Base-by-base conservation (phyloP, 2,797 vertebrate genomes). In the Rhabdomys pumilio region DNA sequence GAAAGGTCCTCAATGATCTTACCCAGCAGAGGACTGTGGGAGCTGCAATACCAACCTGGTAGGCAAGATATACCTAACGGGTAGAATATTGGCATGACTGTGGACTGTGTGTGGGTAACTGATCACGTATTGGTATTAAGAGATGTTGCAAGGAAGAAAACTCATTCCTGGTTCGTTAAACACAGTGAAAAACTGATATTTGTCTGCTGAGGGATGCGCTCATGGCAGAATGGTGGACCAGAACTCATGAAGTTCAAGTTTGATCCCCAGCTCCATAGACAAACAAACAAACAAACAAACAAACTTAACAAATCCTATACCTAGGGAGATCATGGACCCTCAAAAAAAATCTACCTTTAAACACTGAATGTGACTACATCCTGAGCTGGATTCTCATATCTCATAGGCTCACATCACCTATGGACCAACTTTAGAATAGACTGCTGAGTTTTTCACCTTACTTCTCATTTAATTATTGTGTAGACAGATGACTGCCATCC, bases 381-480 rank as follows among this genome's bases (percentile, higher is more conserved):
- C 29, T 67, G 31, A 92, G 24, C 38, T 92, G 4, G 44, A 69
- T 24, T 95, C 63, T 91, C 61, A 38, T 1, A 50, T 87, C 2
- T 91, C 47, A 31, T 31, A 31, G 57, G 73, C 3, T 38, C 47
- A 24, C 79, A 13, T 95, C 3, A 57, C 17, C 57, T 82, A 41
- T 20, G 34, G 89, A 34, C 14, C 5, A 26, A 24, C 7, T 13
- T 34, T 96, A 89, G 85, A 89, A 93, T 84, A 0, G 2, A 84
- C 86, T 79, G 29, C 55, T 79, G 81, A 53, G 7, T 24, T 67
- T 82, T 76, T n/a, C 63, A 93, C 77, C 38, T 89, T 89, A 47
- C 34, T 96, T 89, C 86, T 94, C 34, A 50, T 89, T 85, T 55
- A 77, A 94, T 69, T 93, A 34, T 87, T 97, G 93, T 61, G 38